Conservation (phyloP, 2,888 invertebrate genomes). For the Cabera pusaria region DNA sequence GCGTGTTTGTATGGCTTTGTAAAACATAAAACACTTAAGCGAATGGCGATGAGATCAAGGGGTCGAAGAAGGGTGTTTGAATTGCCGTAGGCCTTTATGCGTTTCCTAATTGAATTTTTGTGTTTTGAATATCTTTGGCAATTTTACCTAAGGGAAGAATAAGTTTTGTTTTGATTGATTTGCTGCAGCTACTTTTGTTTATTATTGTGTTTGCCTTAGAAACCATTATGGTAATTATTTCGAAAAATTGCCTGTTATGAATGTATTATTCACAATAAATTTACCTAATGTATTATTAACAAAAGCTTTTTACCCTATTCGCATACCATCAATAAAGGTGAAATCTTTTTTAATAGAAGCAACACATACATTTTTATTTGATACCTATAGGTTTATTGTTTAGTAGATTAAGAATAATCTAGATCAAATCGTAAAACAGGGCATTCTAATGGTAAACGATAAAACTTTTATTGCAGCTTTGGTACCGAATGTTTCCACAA, state of each 20-base stretch:
- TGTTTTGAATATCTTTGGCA: slow-evolving; percentile 38
- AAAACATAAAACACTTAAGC: slow-evolving; percentile 70
- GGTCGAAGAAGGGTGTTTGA: slow-evolving; percentile 40
- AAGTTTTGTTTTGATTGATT: slow-evolving; percentile 22
- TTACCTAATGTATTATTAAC: too few species aligned
- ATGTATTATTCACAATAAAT: too few species aligned
- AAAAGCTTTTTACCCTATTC: too few species aligned
- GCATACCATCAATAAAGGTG: too few species aligned
- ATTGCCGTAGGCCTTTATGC: slow-evolving; percentile 43
- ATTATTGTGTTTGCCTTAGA: too few species aligned
- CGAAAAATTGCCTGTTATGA: slow-evolving; percentile 1
- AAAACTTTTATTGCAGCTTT: slow-evolving; percentile 54
- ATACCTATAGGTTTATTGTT: slow-evolving; percentile 19
- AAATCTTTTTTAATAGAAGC: slow-evolving; percentile 6
- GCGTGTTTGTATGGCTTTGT: slow-evolving; percentile 69
- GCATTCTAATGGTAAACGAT: slow-evolving; percentile 57
- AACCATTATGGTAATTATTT: too few species aligned
- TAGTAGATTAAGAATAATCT: slow-evolving; percentile 42
- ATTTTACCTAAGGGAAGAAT: slow-evolving; percentile 12
- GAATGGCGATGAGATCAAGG: slow-evolving; percentile 51
- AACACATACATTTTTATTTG: too few species aligned
- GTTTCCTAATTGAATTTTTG: slow-evolving; percentile 48
- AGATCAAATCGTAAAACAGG: slow-evolving; percentile 56
- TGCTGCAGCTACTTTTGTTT: too few species aligned
- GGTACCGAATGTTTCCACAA: slow-evolving; percentile 46